Conservation (phyloP, 2,888 invertebrate genomes). For the Spicauda simplicius region DNA sequence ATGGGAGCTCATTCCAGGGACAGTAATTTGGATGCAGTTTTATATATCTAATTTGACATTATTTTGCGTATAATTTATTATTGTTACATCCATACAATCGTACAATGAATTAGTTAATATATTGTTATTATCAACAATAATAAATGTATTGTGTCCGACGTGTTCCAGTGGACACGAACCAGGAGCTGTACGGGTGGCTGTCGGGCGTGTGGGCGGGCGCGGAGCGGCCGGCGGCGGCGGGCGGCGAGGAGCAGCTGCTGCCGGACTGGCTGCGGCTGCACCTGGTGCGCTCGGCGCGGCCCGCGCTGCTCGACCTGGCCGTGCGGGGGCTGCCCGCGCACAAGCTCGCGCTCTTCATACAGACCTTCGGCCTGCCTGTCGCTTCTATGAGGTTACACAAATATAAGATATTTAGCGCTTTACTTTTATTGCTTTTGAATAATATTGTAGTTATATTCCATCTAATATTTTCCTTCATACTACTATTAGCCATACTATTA, state of each 20-base stretch:
- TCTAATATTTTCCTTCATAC: too few species aligned
- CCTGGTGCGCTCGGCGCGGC: constrained; percentile 94
- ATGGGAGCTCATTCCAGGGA: too few species aligned
- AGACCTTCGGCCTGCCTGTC: constrained; percentile 97
- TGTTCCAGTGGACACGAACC: constrained; percentile 71
- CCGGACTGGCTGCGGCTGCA: constrained; percentile 97
- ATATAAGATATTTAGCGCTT: background rate
- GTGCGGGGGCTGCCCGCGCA: constrained; percentile 93
- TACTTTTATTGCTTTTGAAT: too few species aligned
- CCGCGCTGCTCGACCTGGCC: constrained; percentile 93
- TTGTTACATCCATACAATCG: too few species aligned
- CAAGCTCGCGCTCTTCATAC: constrained; percentile 96
- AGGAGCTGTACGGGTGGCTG: constrained; percentile 88
- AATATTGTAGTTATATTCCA: too few species aligned
- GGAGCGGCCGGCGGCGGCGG: constrained; percentile 84
- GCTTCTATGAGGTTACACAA: constrained; percentile 89
- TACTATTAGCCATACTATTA: too few species aligned
- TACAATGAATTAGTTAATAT: too few species aligned
- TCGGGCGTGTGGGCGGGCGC: constrained; percentile 86
- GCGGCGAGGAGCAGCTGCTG: constrained; percentile 89
- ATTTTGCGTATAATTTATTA: too few species aligned
- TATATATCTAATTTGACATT: too few species aligned
- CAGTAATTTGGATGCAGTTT: too few species aligned
- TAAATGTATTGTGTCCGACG: too few species aligned
- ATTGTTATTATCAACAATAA: too few species aligned